phyloP scores from a whole-genome alignment of 2,113 vertebrate genomes.

The Zapus hudsonius region DNA sequence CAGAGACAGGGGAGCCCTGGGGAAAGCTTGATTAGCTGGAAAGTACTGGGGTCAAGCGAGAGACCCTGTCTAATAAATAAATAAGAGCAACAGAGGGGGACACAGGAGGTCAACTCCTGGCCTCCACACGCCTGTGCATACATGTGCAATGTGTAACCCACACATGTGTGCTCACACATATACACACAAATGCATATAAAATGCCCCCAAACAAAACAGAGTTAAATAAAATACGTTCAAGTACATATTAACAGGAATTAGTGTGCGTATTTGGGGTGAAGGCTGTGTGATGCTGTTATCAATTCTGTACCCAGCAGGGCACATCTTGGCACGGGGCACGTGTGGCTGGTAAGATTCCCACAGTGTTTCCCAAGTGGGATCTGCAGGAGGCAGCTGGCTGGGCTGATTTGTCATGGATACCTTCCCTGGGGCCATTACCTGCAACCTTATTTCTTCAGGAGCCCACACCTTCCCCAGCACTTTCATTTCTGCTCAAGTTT shows the following conservation, averaged over 20 bases:
- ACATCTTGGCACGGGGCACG: not conserved
- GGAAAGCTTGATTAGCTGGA: too few species aligned
- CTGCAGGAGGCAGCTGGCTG: not conserved
- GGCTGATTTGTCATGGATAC: slow-evolving; percentile 30
- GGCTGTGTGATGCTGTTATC: not conserved
- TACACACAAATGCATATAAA: too few species aligned
- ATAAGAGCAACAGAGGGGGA: too few species aligned
- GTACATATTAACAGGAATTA: not conserved
- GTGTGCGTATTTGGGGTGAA: not conserved
- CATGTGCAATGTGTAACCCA: too few species aligned
- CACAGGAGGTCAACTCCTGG: too few species aligned
- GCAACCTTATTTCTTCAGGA: slow-evolving; percentile 36
- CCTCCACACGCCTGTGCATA: too few species aligned
- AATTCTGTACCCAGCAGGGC: not conserved
- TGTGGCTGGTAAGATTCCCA: not conserved
- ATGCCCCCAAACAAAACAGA: not conserved
- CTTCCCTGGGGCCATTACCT: slow-evolving; percentile 43
- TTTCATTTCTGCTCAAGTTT: slow-evolving; percentile 70
- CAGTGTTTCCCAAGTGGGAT: not conserved
- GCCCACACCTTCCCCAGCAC: slow-evolving; percentile 3
- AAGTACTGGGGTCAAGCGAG: too few species aligned
- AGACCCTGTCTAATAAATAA: too few species aligned
- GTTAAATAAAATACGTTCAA: not conserved
- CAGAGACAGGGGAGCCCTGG: too few species aligned
- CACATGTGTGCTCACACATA: too few species aligned